Evolutionary conservation across 2,113 vertebrate genomes (phyloP), one percentile per base, ranked within the genome.

Genomic region (Nansenia antarctica): DNA sequence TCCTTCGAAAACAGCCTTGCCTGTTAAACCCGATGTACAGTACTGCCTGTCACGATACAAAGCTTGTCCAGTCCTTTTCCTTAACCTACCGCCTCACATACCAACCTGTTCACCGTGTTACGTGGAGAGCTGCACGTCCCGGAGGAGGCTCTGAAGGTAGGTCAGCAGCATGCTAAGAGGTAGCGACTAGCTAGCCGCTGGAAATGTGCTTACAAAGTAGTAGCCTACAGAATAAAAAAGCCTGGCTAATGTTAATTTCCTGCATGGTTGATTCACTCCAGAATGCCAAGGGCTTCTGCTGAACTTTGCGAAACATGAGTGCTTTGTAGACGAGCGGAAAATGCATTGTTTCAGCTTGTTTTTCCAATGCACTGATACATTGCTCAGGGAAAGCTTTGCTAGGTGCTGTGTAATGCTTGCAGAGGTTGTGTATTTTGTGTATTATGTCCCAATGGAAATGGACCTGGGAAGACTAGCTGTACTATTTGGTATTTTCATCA

Each of bases 111-210:
- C 83, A 98, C 95, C 62, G 97, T 98, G 34, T 92, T 95, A 3
- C 92, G 94, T 65, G 96, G 95, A 72, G 95, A 98, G 87, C 91
- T 98, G 88, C 95, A 94, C 42, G 95, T 99, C 45, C 97, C 97
- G 0, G 97, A 99, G 90, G 97, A 99, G 88, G 97, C 97, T 18
- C 93, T 99, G 65, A 98, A 97, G 96, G 97, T 99, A 90, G 90
- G 85, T 63, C 20, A 2, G 7, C 15, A 29, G 14, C 27, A 20
- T 20, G 45, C 45, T 22, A 49, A 49, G 39, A 26, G 49, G 2
- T 11, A n/a, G 20, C 24, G n/a, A n/a, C n/a, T 32, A 9, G 30
- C 31, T 42, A 22, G 8, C 20, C 0, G 1, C 0, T 30, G 8
- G 30, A n/a, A 67, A 65, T 62, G 34, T 54, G n/a, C 6, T 2